Conservation (phyloP, 2,888 invertebrate genomes). For the Microctonus brassicae region DNA sequence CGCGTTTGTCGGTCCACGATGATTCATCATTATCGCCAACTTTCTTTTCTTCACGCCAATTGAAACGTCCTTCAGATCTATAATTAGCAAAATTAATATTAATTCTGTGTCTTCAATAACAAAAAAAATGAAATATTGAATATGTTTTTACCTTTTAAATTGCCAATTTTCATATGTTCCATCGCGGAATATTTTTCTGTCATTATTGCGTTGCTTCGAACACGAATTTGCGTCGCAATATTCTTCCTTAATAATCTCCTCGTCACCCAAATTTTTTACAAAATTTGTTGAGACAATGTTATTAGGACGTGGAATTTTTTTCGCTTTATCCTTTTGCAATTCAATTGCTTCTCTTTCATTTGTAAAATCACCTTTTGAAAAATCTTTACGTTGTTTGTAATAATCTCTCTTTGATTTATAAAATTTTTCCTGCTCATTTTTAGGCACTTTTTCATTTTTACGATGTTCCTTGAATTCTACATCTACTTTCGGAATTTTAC, state of each 20-base stretch:
- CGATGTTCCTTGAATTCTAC: background rate
- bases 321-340: background rate
- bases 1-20: conserved; percentile 21
- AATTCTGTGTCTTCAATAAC: no score
- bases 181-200: conserved; percentile 6
- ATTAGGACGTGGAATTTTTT: background rate
- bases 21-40: background rate
- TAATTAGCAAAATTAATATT: background rate
- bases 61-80: conserved; percentile 26
- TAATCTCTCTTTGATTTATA: conserved; percentile 10
- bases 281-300: background rate
- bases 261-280: background rate
- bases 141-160: conserved; percentile 28
- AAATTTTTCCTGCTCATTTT: background rate
- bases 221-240: conserved; percentile 21
- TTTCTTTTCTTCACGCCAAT: conserved; percentile 25
- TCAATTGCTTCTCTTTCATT: conserved; percentile 4
- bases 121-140: no score
- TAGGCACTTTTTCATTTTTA: background rate
- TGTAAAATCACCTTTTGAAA: background rate
- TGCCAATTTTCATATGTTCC: conserved; percentile 28
- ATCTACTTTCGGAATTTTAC: background rate
- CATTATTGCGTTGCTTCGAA: background rate
- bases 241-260: background rate
- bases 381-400: background rate